Evolutionary conservation across 1,140 invertebrate genomes (phyloP).

Genomic region (Lasioglossum albipes): DNA sequence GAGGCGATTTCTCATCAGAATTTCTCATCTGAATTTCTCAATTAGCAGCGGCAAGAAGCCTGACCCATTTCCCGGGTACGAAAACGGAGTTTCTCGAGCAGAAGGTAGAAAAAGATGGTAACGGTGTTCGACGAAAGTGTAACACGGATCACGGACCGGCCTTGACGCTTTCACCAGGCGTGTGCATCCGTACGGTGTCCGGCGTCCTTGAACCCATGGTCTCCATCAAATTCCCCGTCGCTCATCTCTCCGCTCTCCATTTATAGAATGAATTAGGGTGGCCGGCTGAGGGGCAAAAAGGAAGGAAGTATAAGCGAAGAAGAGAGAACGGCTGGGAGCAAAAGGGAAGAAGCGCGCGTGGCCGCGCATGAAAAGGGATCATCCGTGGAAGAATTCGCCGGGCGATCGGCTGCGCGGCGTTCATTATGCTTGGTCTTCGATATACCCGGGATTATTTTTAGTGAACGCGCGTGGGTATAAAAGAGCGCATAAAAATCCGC

Average conservation of each 20-base stretch:
- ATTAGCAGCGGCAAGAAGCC: too few species aligned
- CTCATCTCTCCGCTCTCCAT: not conserved
- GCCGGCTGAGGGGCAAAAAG: not conserved
- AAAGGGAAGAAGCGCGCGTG: not conserved
- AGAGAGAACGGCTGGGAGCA: too few species aligned
- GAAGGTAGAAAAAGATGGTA: not conserved
- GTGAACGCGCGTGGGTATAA: slow-evolving; percentile 68
- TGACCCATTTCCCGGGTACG: too few species aligned
- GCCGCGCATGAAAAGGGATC: slow-evolving; percentile 39
- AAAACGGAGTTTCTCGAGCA: too few species aligned
- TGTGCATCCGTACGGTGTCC: not conserved
- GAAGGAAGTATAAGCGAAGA: too few species aligned
- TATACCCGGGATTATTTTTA: slow-evolving; percentile 68
- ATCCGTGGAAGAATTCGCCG: slow-evolving; percentile 35
- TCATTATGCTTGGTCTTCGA: slow-evolving; percentile 62
- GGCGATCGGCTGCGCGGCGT: slow-evolving; percentile 27
- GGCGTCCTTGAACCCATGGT: not conserved
- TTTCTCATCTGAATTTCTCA: too few species aligned
- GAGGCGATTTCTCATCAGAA: too few species aligned
- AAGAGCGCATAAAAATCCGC: slow-evolving; percentile 70
- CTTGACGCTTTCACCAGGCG: not conserved
- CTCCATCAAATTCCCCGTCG: not conserved
- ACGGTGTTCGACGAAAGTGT: not conserved
- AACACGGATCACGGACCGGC: not conserved
- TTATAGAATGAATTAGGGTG: not conserved